Conservation (phyloP, 2,113 vertebrate genomes). For the Cephalopholis sonnerati region DNA sequence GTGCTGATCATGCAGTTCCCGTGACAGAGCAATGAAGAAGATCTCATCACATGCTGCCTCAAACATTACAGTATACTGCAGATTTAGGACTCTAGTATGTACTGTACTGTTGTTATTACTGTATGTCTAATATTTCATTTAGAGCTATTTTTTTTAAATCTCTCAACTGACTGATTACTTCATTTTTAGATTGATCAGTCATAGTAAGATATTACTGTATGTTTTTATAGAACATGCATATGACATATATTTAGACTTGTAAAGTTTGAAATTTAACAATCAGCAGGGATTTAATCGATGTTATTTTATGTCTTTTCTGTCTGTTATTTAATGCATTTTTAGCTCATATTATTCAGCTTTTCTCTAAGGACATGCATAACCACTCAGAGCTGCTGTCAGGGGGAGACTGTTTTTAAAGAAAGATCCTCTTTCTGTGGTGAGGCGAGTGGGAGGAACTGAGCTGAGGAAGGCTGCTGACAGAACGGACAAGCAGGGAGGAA, state of each 20-base stretch:
- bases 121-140: neutral
- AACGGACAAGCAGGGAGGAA: slow-evolving; percentile 29
- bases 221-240: neutral
- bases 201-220: neutral
- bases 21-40: slow-evolving; percentile 34
- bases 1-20: slow-evolving; percentile 51
- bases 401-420: slow-evolving; percentile 46
- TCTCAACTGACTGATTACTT: neutral
- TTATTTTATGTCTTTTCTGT: slow-evolving; percentile 11
- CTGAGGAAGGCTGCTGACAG: slow-evolving; percentile 33
- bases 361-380: slow-evolving; percentile 11
- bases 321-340: neutral
- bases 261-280: neutral
- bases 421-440: slow-evolving; percentile 56
- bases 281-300: neutral
- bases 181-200: slow-evolving; percentile 18
- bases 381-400: slow-evolving; percentile 19
- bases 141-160: slow-evolving; percentile 8
- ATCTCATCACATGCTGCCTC: slow-evolving; percentile 41
- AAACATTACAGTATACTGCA: slow-evolving; percentile 8
- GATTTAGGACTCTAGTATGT: neutral
- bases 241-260: neutral
- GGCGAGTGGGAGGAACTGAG: slow-evolving; percentile 69
- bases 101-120: neutral
- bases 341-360: slow-evolving; percentile 1